phyloP scores from a whole-genome alignment of 2,113 vertebrate species.

The Oreochromis aureus region DNA sequence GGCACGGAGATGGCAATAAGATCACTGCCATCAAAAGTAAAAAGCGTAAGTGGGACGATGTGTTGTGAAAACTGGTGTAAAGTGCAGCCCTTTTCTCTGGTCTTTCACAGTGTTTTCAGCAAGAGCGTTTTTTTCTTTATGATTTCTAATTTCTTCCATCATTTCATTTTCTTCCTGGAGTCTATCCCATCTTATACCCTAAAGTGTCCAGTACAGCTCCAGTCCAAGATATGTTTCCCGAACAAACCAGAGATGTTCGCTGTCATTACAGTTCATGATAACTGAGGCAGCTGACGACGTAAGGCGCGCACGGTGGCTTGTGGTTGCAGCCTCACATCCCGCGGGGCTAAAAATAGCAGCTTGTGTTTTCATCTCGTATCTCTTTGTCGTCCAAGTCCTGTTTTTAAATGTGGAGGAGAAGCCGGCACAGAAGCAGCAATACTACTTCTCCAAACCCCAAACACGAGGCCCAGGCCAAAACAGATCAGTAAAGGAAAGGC shows the following conservation, averaged over 20 bases:
- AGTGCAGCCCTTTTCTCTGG: not conserved
- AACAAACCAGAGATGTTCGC: not conserved
- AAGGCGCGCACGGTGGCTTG: constrained; percentile 8
- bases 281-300: not conserved
- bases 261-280: not conserved
- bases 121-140: not conserved
- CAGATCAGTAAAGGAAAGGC: not conserved
- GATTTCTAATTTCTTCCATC: not conserved
- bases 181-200: not conserved
- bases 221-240: not conserved
- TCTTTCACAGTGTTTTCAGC: not conserved
- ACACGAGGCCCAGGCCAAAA: not conserved
- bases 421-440: not conserved
- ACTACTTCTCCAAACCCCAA: not conserved
- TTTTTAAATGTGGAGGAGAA: constrained; percentile 51
- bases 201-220: not conserved
- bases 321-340: constrained; percentile 33
- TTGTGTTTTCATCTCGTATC: constrained; percentile 49
- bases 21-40: constrained; percentile 3
- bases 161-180: not conserved
- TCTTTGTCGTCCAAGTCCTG: constrained; percentile 42
- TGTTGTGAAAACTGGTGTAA: not conserved
- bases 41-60: not conserved
- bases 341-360: constrained; percentile 58
- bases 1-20: not conserved